Conservation (phyloP, 2,888 invertebrate species). For the Caenorhabditis uteleia region DNA sequence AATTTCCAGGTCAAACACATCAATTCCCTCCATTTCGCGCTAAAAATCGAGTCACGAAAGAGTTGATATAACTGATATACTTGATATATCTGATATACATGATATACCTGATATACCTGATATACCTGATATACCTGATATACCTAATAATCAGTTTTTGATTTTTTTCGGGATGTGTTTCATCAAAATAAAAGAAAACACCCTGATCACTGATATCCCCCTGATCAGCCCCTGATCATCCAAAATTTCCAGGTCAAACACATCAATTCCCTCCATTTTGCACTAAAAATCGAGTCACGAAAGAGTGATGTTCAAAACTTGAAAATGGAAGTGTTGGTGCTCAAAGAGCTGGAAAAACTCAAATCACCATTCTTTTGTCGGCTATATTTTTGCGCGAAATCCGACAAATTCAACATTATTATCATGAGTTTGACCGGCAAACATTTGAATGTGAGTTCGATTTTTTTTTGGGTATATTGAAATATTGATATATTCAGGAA, state of each 20-base stretch:
- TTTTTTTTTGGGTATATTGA: background rate
- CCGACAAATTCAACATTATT: constrained; percentile 46
- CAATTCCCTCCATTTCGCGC: constrained; percentile 26
- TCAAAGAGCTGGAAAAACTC: constrained; percentile 11
- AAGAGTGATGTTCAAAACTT: constrained; percentile 7
- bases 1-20: constrained; percentile 21
- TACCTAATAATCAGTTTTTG: too few relatives aligned
- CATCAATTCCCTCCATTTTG: constrained; percentile 24
- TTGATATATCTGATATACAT: too few relatives aligned
- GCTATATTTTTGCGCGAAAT: constrained; percentile 13
- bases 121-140: too few relatives aligned
- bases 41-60: constrained; percentile 19
- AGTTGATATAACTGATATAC: too few relatives aligned
- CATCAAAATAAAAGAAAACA: too few relatives aligned
- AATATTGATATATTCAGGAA: constrained; percentile 2
- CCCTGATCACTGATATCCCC: too few relatives aligned
- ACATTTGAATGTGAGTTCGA: constrained; percentile 23
- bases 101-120: too few relatives aligned
- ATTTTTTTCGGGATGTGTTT: too few relatives aligned
- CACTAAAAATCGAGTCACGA: constrained; percentile 25
- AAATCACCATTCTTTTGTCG: constrained; percentile 28
- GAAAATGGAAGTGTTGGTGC: constrained; percentile 33
- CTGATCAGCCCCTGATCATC: too few relatives aligned
- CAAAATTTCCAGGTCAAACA: constrained; percentile 21
- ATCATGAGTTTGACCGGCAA: constrained; percentile 58